Conservation (phyloP, 1,140 invertebrate genomes). For the Brachionus paranguensis region DNA sequence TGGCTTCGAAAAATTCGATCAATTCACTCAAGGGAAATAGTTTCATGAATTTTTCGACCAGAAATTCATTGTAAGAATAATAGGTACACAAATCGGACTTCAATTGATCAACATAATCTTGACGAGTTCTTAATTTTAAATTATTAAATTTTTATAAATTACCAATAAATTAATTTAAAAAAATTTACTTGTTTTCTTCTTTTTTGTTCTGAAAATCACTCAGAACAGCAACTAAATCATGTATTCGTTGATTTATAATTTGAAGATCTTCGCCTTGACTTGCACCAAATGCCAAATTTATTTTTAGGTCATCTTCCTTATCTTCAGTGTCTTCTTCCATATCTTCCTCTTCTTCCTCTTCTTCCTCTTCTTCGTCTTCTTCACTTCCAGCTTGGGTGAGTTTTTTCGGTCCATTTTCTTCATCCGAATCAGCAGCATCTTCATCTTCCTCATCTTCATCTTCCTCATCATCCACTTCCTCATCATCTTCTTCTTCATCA, state of each 20-base stretch:
- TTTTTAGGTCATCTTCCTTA: conserved; percentile 28
- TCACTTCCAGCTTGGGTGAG: neutral
- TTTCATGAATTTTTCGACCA: conserved; percentile 89
- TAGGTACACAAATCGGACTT: conserved; percentile 80
- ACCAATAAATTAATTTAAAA: too few relatives aligned
- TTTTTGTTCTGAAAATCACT: conserved; percentile 19
- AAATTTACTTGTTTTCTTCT: neutral
- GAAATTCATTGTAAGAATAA: conserved; percentile 91
- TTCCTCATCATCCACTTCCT: neutral
- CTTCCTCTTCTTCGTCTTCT: conserved; percentile 13
- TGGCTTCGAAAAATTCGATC: conserved; percentile 90
- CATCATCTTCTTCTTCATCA: neutral
- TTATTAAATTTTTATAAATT: neutral
- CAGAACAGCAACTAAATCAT: neutral
- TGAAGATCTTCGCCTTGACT: conserved; percentile 25
- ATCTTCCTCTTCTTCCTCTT: neutral
- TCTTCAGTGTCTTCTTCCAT: neutral
- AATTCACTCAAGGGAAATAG: conserved; percentile 74
- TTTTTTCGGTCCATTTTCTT: neutral
- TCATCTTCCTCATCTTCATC: neutral
- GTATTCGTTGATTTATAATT: conserved; percentile 23
- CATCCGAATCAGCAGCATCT: neutral
- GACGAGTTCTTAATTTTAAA: conserved; percentile 55
- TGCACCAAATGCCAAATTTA: conserved; percentile 11
- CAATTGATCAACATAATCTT: conserved; percentile 72